Evolutionary conservation across 2,797 vertebrate genomes (phyloP).

Genomic region (Pterois miles): DNA sequence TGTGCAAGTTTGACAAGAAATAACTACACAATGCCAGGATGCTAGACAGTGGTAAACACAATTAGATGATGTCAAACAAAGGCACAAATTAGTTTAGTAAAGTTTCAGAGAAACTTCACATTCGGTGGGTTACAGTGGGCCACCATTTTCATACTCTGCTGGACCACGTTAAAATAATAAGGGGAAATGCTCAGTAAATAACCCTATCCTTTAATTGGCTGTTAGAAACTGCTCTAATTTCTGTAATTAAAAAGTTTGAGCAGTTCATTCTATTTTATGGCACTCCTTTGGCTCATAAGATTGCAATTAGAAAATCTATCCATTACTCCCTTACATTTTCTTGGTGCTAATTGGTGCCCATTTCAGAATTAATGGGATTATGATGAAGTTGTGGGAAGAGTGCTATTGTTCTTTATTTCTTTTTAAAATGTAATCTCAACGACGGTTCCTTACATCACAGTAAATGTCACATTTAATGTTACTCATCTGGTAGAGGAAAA

Average conservation of each 20-base stretch:
- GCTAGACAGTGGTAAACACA: slow-evolving; percentile 45
- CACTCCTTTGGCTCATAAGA: slow-evolving; percentile 61
- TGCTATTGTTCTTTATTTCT: slow-evolving; percentile 48
- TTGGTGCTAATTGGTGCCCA: slow-evolving; percentile 73
- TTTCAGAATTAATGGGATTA: slow-evolving; percentile 74
- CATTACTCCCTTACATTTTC: slow-evolving; percentile 64
- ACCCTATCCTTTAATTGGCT: slow-evolving; percentile 64
- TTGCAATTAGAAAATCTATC: slow-evolving; percentile 72
- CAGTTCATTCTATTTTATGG: slow-evolving; percentile 67
- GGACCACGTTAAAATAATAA: slow-evolving; percentile 45
- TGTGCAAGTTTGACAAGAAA: slow-evolving; percentile 33
- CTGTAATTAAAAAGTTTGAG: slow-evolving; percentile 76
- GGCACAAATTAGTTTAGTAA: slow-evolving; percentile 19
- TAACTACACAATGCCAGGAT: not conserved
- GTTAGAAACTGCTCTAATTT: slow-evolving; percentile 65
- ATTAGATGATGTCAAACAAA: slow-evolving; percentile 45
- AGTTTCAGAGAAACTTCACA: slow-evolving; percentile 10
- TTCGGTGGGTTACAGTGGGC: not conserved
- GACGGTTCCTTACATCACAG: slow-evolving; percentile 34
- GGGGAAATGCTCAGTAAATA: slow-evolving; percentile 56
- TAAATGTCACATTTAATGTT: slow-evolving; percentile 50
- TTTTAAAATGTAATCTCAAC: slow-evolving; percentile 51
- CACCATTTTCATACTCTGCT: slow-evolving; percentile 7
- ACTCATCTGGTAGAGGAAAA: slow-evolving; percentile 10
- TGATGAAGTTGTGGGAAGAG: slow-evolving; percentile 67